Base-by-base conservation (phyloP, 2,797 vertebrate genomes). In the Phoebastria nigripes region DNA sequence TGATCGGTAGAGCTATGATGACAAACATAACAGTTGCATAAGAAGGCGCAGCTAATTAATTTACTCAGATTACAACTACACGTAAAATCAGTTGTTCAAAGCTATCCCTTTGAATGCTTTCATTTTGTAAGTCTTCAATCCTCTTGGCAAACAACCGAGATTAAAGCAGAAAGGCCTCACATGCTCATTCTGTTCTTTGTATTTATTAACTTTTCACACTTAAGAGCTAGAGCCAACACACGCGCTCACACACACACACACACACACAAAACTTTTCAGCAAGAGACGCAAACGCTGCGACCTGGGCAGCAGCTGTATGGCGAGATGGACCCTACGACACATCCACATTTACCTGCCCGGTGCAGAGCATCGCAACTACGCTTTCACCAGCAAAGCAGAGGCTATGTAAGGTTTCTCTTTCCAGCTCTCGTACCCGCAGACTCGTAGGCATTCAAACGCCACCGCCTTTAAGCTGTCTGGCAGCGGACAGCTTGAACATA, bases 81-180 rank as follows among this genome's bases (percentile, higher is more conserved):
- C 9, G 58, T 39, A 76, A 96, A 90, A 84, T 31, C 70, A 76
- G 79, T 61, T 15, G 67, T 83, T 89, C 76, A 74, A 78, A 94
- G 67, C 59, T 42, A 66, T 17, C 62, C 62, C 2, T 87, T 11
- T 44, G 69, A 95, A 87, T 6, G 55, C 69, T 88, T 86, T 86
- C 73, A 72, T 84, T 96, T 88, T 37, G 20, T 33, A 78, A 84
- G 24, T 47, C 73, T 87, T 66, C 91, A 79, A 42, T 89, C 91
- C 80, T 59, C 77, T 90, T 77, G 95, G 55, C 90, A 94, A 93
- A 89, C 83, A 41, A 24, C 39, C 85, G 71, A 87, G 85, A 77
- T 84, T 90, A 92, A 82, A 87, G 79, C 76, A 81, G 89, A 94
- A 82, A 96, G 96, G 96, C 96, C 96, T 96, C 94, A 70, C 77